Conservation (phyloP, 2,797 vertebrate genomes). For the Hybognathus amarus region DNA sequence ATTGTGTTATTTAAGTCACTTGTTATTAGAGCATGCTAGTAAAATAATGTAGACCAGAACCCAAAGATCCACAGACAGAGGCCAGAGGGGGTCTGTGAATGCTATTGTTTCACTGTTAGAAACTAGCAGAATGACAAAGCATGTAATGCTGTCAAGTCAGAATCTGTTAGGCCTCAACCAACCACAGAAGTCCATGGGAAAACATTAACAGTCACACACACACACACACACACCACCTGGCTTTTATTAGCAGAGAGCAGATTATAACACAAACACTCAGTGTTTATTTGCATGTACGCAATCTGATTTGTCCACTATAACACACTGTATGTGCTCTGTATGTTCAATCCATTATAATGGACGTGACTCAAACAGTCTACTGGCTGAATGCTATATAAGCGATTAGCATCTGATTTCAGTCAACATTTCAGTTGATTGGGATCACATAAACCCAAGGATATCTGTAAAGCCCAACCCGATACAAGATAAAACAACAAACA, state of each 20-base stretch:
- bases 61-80: constrained; percentile 20
- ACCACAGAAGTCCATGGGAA: constrained; percentile 76
- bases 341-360: constrained; percentile 7
- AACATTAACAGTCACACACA: constrained; percentile 71
- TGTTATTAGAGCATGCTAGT: constrained; percentile 26
- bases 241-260: constrained; percentile 72
- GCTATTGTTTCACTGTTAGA: constrained; percentile 72
- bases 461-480: not conserved
- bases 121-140: constrained; percentile 75
- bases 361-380: not conserved
- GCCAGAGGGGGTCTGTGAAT: constrained; percentile 60
- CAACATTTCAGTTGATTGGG: not conserved
- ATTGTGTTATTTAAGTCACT: not conserved
- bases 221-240: constrained; percentile 71
- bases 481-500: not conserved
- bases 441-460: not conserved
- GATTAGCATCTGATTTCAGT: not conserved
- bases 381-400: not conserved
- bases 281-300: constrained; percentile 27
- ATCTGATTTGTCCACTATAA: constrained; percentile 35
- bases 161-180: constrained; percentile 68
- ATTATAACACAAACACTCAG: constrained; percentile 55
- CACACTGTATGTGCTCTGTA: constrained; percentile 17
- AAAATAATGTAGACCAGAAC: constrained; percentile 26
- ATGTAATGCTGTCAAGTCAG: constrained; percentile 77